Base-by-base conservation (phyloP, 2,888 invertebrate species). In the Pheosia gnoma region DNA sequence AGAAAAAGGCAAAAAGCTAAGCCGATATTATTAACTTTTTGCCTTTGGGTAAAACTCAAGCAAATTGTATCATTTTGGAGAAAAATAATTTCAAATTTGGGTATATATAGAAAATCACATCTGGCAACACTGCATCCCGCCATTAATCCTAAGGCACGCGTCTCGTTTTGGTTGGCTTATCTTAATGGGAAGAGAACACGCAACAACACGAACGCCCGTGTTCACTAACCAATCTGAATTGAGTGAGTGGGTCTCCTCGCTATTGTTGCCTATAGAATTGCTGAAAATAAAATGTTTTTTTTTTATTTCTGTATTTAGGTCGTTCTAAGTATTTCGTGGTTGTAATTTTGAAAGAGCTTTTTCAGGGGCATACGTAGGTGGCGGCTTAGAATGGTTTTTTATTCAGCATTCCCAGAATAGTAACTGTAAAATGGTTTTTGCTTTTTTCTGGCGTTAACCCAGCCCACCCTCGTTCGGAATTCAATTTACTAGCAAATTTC, bases 81-180 rank as follows among this genome's bases (percentile, higher is more conserved):
- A n/a, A n/a, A n/a, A n/a, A n/a, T n/a, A n/a, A n/a, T n/a, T n/a
- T n/a, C n/a, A n/a, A n/a, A n/a, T n/a, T n/a, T n/a, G n/a, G n/a
- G n/a, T n/a, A n/a, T n/a, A n/a, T n/a, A n/a, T n/a, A n/a, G n/a
- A n/a, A n/a, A n/a, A n/a, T n/a, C n/a, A n/a, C n/a, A n/a, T n/a
- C n/a, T n/a, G n/a, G n/a, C n/a, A n/a, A n/a, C n/a, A n/a, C n/a
- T 81, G 85, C 81, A 84, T 83, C 79, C 81, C 78, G 79, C 81
- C 85, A 86, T 86, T 87, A 84, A 87, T 86, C 82, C 80, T 80
- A 80, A 84, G 83, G 80, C 79, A 83, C 82, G 85, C 82, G 77
- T 85, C 83, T 85, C 84, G 81, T 83, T 84, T 82, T 80, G 80
- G 79, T 73, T 79, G 80, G 85, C 86, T 87, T 88, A 87, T 86